A percentile compares a stretch with the other conserved stretches of the same genome.
Evolutionary conservation across 2,888 invertebrate genomes (phyloP).

Genomic region (Autographa gamma): DNA sequence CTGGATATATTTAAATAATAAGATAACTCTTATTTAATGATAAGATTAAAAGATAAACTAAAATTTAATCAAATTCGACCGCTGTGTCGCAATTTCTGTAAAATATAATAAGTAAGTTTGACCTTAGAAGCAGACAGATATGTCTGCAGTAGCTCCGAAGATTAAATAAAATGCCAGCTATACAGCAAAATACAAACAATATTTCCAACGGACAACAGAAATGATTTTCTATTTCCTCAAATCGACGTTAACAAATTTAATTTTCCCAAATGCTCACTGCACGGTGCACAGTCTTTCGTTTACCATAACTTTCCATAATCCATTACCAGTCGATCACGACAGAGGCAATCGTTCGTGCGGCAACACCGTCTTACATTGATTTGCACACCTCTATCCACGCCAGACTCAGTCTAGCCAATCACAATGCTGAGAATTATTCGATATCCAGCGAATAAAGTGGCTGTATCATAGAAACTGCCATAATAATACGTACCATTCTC

Average conservation of each 20-base stretch:
- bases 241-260: constrained; percentile 40
- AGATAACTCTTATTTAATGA: no score
- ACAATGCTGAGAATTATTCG: constrained; percentile 37
- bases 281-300: constrained; percentile 23
- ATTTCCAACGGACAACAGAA: constrained; percentile 15
- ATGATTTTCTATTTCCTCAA: constrained; percentile 24
- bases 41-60: no score
- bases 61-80: no score
- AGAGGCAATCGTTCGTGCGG: constrained; percentile 41
- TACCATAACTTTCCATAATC: constrained; percentile 57
- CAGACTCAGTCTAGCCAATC: constrained; percentile 39
- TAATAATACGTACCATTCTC: constrained; percentile 24
- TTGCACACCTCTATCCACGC: constrained; percentile 44
- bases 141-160: no score
- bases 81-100: no score
- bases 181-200: not conserved
- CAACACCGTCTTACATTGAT: constrained; percentile 44
- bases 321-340: constrained; percentile 53
- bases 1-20: no score
- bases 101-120: no score
- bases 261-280: constrained; percentile 42
- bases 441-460: constrained; percentile 40
- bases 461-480: constrained; percentile 37
- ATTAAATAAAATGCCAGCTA: not conserved
- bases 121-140: no score